Conservation (phyloP, 1,140 invertebrate genomes). For the Centruroides vittatus region DNA sequence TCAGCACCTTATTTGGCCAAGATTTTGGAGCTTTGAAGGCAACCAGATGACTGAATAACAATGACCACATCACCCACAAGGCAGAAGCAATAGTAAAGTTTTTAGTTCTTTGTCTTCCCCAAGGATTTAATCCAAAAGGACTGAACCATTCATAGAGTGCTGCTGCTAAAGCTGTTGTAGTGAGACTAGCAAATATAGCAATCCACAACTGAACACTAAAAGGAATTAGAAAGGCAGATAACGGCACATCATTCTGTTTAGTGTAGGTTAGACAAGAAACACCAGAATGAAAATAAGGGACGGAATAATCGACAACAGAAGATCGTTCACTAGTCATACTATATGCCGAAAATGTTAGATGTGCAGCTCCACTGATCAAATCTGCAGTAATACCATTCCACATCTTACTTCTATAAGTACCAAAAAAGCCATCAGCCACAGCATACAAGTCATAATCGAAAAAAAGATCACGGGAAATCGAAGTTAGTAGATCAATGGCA, state of each 20-base stretch:
- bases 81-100: constrained; percentile 71
- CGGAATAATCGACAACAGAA: constrained; percentile 64
- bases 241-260: constrained; percentile 59
- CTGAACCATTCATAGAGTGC: constrained; percentile 86
- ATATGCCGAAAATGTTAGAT: constrained; percentile 75
- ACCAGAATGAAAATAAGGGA: constrained; percentile 76
- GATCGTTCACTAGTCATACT: constrained; percentile 55
- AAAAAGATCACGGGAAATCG: constrained; percentile 65
- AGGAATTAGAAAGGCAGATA: constrained; percentile 75
- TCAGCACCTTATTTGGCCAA: constrained; percentile 80
- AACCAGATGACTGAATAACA: constrained; percentile 80
- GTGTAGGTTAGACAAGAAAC: constrained; percentile 66
- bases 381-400: constrained; percentile 83
- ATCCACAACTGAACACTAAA: constrained; percentile 84
- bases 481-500: constrained; percentile 72
- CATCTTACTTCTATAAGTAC: constrained; percentile 27
- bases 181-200: constrained; percentile 73
- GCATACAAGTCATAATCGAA: constrained; percentile 79
- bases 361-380: constrained; percentile 63
- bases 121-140: constrained; percentile 85
- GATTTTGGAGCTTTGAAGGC: constrained; percentile 91
- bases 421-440: constrained; percentile 64
- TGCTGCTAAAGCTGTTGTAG: constrained; percentile 75
- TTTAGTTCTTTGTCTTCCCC: constrained; percentile 79
- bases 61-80: constrained; percentile 84